Percentiles rank a stretch among this genome's conserved stretches.
Evolutionary conservation across 92 coral and sea anemone genomes (phyloP).

Genomic region (Heliopora coerulea): DNA sequence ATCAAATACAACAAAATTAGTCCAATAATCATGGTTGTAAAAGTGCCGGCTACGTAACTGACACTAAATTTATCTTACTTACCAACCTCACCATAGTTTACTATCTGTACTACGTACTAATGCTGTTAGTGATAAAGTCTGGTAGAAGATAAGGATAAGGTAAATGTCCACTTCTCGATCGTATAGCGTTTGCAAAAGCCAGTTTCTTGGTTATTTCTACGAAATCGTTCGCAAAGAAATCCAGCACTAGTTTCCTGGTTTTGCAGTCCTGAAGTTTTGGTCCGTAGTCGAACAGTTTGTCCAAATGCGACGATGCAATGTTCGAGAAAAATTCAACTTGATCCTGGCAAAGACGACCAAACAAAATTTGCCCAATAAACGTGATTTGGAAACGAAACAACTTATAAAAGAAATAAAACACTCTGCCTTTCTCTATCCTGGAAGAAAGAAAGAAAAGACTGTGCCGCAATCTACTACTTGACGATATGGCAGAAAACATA

Average conservation of each 20-base stretch:
- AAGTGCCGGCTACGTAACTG: no score
- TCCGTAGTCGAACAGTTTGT: conserved; percentile 82
- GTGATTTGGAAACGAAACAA: no score
- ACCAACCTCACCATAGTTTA: no score
- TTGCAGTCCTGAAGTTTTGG: conserved; percentile 69
- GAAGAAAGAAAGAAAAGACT: no score
- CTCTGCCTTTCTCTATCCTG: no score
- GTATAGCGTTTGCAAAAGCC: conserved; percentile 65
- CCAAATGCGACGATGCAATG: conserved; percentile 85
- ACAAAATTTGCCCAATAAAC: neutral
- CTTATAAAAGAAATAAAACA: neutral
- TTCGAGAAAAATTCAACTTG: conserved; percentile 86
- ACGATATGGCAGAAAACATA: no score
- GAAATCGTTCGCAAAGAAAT: conserved; percentile 57
- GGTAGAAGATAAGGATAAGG: conserved; percentile 93
- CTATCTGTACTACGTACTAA: conserved; percentile 81
- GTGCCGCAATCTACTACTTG: no score
- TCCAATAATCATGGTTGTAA: no score
- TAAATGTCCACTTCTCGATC: conserved; percentile 63
- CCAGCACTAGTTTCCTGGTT: conserved; percentile 56
- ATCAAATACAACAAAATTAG: no score
- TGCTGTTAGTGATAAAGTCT: conserved; percentile 78
- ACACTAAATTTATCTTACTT: no score
- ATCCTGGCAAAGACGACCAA: conserved; percentile 59
- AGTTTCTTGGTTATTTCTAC: conserved; percentile 55